phyloP scores from a whole-genome alignment of 1,140 invertebrate species.

The Aleiodes sp. region DNA sequence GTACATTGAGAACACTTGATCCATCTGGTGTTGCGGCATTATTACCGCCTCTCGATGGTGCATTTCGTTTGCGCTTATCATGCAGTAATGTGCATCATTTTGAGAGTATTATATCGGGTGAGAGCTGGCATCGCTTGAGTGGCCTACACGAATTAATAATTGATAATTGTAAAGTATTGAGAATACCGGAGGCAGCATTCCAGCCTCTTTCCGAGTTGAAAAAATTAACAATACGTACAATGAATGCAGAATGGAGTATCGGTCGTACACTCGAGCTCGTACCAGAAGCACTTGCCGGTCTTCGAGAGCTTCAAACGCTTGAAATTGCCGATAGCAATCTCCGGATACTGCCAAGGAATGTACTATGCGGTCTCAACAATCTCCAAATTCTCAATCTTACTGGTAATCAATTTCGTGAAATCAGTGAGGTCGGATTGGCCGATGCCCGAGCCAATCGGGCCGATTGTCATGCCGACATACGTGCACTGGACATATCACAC shows the following conservation, averaged over 20 bases:
- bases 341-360: conserved; percentile 75
- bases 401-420: conserved; percentile 78
- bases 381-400: conserved; percentile 86
- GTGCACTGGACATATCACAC: conserved; percentile 79
- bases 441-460: conserved; percentile 51
- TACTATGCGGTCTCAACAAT: conserved; percentile 80
- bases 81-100: conserved; percentile 83
- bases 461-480: conserved; percentile 71
- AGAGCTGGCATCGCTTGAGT: conserved; percentile 77
- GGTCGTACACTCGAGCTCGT: conserved; percentile 76
- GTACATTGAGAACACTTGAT: conserved; percentile 76
- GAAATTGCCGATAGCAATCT: conserved; percentile 87
- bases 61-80: conserved; percentile 73
- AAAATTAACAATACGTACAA: conserved; percentile 76
- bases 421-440: conserved; percentile 78
- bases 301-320: conserved; percentile 80
- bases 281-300: conserved; percentile 74
- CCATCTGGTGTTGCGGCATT: conserved; percentile 69
- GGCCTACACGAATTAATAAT: conserved; percentile 79
- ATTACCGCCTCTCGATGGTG: conserved; percentile 76
- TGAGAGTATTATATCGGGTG: conserved; percentile 78
- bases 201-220: conserved; percentile 80
- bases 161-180: conserved; percentile 81
- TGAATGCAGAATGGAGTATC: conserved; percentile 81
- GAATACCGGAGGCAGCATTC: conserved; percentile 80